Percentiles rank a stretch among this genome's conserved stretches.
Conservation (phyloP, 2,113 vertebrate genomes). For the Arothron firmamentum region DNA sequence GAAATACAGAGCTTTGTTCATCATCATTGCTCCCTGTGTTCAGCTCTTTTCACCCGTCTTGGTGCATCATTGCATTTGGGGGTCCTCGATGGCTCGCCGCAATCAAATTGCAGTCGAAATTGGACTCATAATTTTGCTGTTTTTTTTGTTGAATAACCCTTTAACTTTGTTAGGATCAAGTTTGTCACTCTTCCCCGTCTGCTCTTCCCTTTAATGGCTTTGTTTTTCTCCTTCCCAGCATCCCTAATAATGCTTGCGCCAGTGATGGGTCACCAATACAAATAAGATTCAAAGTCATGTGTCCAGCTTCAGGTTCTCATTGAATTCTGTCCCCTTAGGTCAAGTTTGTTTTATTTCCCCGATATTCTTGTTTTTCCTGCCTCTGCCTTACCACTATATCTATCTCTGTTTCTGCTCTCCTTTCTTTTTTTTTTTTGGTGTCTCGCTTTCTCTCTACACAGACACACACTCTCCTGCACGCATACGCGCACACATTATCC, state of each 20-base stretch:
- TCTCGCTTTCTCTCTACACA: conserved; percentile 1
- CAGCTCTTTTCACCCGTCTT: conserved; percentile 35
- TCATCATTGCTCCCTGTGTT: conserved; percentile 37
- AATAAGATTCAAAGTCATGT: conserved; percentile 96
- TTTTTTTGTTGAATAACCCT: conserved; percentile 61
- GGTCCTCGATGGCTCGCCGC: conserved; percentile 39
- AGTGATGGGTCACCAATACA: conserved; percentile 91
- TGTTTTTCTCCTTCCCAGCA: conserved; percentile 66
- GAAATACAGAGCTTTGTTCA: conserved; percentile 52
- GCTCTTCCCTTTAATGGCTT: conserved; percentile 64
- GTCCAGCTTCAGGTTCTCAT: conserved; percentile 85
- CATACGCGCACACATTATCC: conserved; percentile 67
- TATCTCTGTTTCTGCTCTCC: conserved; percentile 53
- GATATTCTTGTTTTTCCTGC: conserved; percentile 70
- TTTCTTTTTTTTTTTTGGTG: conserved; percentile 4
- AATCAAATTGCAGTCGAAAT: conserved; percentile 73
- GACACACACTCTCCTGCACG: conserved; percentile 34
- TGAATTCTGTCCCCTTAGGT: conserved; percentile 85
- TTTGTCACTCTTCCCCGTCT: conserved; percentile 58
- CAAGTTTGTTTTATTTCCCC: conserved; percentile 84
- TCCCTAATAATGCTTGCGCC: conserved; percentile 74
- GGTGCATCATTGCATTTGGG: conserved; percentile 57
- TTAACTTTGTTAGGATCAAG: conserved; percentile 73
- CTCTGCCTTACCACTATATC: conserved; percentile 56
- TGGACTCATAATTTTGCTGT: conserved; percentile 70